Conservation (phyloP, 2,888 invertebrate species). For the Chymomyza amoena region DNA sequence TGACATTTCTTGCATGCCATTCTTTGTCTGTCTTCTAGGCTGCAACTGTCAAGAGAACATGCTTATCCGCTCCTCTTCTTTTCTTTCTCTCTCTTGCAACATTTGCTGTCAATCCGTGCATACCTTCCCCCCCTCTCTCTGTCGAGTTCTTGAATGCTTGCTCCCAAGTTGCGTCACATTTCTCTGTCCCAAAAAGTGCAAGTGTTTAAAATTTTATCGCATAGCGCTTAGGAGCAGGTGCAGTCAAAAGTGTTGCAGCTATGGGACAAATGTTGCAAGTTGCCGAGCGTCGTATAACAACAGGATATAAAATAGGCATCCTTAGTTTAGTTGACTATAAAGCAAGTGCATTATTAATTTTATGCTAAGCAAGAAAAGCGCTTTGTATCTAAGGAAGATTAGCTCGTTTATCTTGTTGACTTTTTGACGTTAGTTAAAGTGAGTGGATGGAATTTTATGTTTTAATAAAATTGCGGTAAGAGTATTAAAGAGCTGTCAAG, state of each 20-base stretch:
- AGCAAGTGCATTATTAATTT: background rate
- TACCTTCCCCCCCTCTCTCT: background rate
- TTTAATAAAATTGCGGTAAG: background rate
- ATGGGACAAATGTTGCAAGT: constrained; percentile 18
- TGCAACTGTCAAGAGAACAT: too few species aligned
- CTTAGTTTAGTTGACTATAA: background rate
- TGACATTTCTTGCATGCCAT: constrained; percentile 27
- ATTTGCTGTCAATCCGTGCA: too few species aligned
- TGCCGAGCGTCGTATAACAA: background rate
- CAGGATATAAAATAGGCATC: background rate
- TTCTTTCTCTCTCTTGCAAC: too few species aligned
- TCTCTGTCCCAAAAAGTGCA: constrained; percentile 25
- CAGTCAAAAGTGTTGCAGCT: constrained; percentile 22
- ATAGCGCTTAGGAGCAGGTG: constrained; percentile 37
- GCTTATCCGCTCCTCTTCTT: too few species aligned
- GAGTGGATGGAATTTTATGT: background rate
- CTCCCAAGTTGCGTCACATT: constrained; percentile 7
- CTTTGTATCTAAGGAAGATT: background rate
- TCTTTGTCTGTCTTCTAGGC: background rate
- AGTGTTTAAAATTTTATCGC: constrained; percentile 59
- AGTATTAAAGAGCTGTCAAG: background rate
- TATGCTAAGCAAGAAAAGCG: background rate
- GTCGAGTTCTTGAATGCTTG: constrained; percentile 3
- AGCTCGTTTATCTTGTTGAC: background rate
- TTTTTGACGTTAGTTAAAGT: background rate